phyloP scores from a whole-genome alignment of 2,888 invertebrate species.

The Lasius fuliginosus region DNA sequence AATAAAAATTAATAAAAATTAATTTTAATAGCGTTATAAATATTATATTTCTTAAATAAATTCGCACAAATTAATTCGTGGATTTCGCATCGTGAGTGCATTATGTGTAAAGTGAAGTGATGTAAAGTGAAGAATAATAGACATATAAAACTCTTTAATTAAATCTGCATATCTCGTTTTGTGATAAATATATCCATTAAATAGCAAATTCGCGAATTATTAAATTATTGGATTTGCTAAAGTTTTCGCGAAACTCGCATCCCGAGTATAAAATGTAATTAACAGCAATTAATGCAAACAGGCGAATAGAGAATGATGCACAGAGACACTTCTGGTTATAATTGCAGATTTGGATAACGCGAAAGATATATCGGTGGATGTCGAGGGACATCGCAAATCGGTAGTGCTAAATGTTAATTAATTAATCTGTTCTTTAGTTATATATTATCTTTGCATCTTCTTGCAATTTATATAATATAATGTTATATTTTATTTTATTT shows the following conservation, averaged over 20 bases:
- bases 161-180: neutral
- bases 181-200: slow-evolving; percentile 10
- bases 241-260: neutral
- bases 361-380: slow-evolving; percentile 3
- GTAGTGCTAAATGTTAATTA: neutral
- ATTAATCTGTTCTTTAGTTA: slow-evolving; percentile 13
- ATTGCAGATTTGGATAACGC: neutral
- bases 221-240: slow-evolving; percentile 2
- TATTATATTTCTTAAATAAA: no score
- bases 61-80: no score
- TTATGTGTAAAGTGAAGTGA: neutral
- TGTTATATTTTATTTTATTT: neutral
- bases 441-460: neutral
- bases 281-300: neutral
- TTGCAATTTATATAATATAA: slow-evolving; percentile 1
- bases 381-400: neutral
- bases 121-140: neutral
- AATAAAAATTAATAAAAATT: no score
- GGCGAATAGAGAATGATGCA: neutral
- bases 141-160: slow-evolving; percentile 2
- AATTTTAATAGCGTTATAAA: no score
- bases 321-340: neutral
- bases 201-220: slow-evolving; percentile 17
- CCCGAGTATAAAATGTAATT: slow-evolving; percentile 5
- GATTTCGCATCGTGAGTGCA: neutral